Percentiles rank a stretch among this genome's conserved stretches.
Evolutionary conservation across 2,888 invertebrate genomes (phyloP).

Genomic region (Bursaphelenchus okinawaensis): DNA sequence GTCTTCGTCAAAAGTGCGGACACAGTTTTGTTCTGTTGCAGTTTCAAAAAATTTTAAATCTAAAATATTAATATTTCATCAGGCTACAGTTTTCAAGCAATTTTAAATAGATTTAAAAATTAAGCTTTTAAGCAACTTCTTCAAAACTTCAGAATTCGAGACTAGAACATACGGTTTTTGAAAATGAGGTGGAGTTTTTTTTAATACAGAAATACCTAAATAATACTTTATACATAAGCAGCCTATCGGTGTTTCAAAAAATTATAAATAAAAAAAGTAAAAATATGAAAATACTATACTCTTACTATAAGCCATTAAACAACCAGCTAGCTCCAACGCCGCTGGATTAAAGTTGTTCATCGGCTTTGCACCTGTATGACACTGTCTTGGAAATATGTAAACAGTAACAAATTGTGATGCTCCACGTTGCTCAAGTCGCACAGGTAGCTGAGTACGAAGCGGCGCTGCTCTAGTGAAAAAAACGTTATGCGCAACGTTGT

Average conservation of each 20-base stretch:
- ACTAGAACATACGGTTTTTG: too few species aligned
- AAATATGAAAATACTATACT: background rate
- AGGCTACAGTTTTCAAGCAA: background rate
- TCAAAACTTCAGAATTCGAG: too few species aligned
- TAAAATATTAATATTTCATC: slow-evolving; percentile 47
- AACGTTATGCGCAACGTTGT: slow-evolving; percentile 54
- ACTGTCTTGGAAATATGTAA: slow-evolving; percentile 51
- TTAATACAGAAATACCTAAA: too few species aligned
- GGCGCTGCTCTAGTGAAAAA: slow-evolving; percentile 52
- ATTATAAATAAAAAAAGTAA: background rate
- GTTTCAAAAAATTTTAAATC: slow-evolving; percentile 52
- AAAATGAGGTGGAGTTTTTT: too few species aligned
- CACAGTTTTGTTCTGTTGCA: slow-evolving; percentile 43
- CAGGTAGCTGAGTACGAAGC: slow-evolving; percentile 36
- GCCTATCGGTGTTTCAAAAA: background rate
- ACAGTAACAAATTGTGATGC: slow-evolving; percentile 41
- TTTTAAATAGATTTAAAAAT: background rate
- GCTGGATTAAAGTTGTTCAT: slow-evolving; percentile 54
- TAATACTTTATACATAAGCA: background rate
- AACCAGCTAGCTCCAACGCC: slow-evolving; percentile 54
- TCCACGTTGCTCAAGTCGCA: slow-evolving; percentile 32
- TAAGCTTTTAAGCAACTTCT: background rate
- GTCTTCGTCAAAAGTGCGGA: slow-evolving; percentile 53
- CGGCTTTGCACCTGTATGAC: slow-evolving; percentile 44
- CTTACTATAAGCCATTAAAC: slow-evolving; percentile 53